Evolutionary conservation across 2,797 vertebrate species (phyloP).

Genomic region (Rhabdophis nuchalis): DNA sequence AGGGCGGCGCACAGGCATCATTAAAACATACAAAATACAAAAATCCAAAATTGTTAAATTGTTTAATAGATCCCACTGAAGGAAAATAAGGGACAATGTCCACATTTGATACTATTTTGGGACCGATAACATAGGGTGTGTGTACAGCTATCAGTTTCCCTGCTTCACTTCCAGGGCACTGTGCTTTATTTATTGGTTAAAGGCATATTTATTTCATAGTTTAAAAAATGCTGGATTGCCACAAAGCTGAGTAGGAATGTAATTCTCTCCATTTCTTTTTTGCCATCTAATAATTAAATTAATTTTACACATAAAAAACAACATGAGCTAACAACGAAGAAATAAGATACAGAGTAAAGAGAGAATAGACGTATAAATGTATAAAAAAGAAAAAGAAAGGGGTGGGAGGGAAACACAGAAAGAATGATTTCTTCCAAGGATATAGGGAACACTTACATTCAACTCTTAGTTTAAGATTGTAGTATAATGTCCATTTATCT

Average conservation of each 20-base stretch:
- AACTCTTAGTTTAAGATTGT: background rate
- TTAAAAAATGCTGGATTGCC: background rate
- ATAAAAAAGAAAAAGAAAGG: background rate
- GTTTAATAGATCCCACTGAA: background rate
- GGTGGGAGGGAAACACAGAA: background rate
- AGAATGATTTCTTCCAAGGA: background rate
- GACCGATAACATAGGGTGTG: background rate
- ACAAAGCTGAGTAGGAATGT: background rate
- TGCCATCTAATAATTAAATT: background rate
- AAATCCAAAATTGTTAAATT: too few relatives aligned
- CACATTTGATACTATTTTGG: background rate
- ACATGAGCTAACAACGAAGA: background rate
- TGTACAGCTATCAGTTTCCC: background rate
- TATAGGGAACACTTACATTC: background rate
- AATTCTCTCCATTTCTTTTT: background rate
- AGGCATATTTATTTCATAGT: background rate
- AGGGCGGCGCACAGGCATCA: too few relatives aligned
- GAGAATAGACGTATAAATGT: background rate
- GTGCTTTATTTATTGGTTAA: background rate
- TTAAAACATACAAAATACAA: too few relatives aligned
- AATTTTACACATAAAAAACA: background rate
- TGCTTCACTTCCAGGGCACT: background rate
- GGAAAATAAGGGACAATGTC: background rate
- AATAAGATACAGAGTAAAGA: background rate
- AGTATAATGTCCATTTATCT: background rate